Conservation (phyloP, 1,140 invertebrate species). For the Cydia strobilella region DNA sequence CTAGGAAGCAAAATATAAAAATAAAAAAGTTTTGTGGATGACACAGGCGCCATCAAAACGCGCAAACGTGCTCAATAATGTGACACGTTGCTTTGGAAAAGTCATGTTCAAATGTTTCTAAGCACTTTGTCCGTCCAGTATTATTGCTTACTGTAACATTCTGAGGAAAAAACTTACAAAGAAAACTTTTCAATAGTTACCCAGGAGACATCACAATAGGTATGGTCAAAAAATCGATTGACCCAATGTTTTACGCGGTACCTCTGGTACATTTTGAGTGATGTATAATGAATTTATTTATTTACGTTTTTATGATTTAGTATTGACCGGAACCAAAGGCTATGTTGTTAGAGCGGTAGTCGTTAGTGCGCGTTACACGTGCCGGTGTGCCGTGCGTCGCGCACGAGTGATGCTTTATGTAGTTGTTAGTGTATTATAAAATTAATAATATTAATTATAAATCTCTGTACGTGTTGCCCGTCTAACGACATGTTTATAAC, state of each 20-base stretch:
- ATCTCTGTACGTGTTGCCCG: slow-evolving; percentile 56
- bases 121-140: too few species aligned
- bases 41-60: too few species aligned
- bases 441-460: slow-evolving; percentile 51
- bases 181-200: slow-evolving; percentile 23
- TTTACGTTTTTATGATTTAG: slow-evolving; percentile 15
- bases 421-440: slow-evolving; percentile 61
- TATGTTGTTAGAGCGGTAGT: slow-evolving; percentile 25
- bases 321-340: slow-evolving; percentile 28
- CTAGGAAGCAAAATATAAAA: not conserved
- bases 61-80: too few species aligned
- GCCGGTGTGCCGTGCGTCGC: slow-evolving; percentile 42
- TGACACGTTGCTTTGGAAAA: too few species aligned
- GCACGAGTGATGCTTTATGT: slow-evolving; percentile 69
- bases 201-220: not conserved
- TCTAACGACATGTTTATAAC: slow-evolving; percentile 43
- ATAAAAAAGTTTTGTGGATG: too few species aligned
- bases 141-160: slow-evolving; percentile 34
- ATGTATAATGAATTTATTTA: slow-evolving; percentile 19
- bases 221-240: not conserved
- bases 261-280: slow-evolving; percentile 15
- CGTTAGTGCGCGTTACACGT: not conserved
- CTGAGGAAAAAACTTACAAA: slow-evolving; percentile 43
- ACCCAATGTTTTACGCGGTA: not conserved
- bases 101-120: too few species aligned